Base-by-base conservation (phyloP, 1,140 invertebrate genomes). In the Aporrectodea caliginosa region DNA sequence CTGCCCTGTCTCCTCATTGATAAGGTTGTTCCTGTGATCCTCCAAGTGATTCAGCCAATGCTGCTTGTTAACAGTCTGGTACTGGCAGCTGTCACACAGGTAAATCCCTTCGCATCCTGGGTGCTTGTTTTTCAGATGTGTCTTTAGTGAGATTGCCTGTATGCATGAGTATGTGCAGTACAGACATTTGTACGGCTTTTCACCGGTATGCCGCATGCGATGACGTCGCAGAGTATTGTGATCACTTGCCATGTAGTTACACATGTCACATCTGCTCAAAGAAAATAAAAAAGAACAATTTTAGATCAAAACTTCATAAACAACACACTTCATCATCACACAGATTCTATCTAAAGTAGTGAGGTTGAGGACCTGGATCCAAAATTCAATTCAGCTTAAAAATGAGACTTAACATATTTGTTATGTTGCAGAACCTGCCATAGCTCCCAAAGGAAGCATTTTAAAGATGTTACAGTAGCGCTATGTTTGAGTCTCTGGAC, bases 151-250 rank as follows among this genome's bases (percentile, higher is more conserved):
- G 75, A 90, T 91, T 35, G 91, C 91, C 79, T 89, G 86, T 70
- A 88, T 98, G 2, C 97, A 96, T 0, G 96, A 94, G 88, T 99
- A 99, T 12, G 94, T 92, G 88, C 97, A 99, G 86, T 94, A 92
- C 0, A 94, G 94, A 89, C 97, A 99, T 84, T 94, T 93, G 90
- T 99, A 99, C 0, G 97, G 97, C 85, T 98, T 98, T 88, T 98
- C 96, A 0, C 97, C 96, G 0, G 97, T 98, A 88, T 99, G 97
- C 0, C 96, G 97, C 83, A 96, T 91, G 86, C 96, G 94, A 88
- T 98, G 96, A 1, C 94, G 90, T 35, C 94, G 88, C 74, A 95
- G 89, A 0, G 93, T 92, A 85, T 95, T 95, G 86, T 94, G 93
- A 85, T 95, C 93, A 0, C 92, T 90, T 2, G 93, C 92, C 1